Evolutionary conservation across 2,888 invertebrate species (phyloP), one percentile per base, ranked within the genome.

Genomic region (Morpho helenor): DNA sequence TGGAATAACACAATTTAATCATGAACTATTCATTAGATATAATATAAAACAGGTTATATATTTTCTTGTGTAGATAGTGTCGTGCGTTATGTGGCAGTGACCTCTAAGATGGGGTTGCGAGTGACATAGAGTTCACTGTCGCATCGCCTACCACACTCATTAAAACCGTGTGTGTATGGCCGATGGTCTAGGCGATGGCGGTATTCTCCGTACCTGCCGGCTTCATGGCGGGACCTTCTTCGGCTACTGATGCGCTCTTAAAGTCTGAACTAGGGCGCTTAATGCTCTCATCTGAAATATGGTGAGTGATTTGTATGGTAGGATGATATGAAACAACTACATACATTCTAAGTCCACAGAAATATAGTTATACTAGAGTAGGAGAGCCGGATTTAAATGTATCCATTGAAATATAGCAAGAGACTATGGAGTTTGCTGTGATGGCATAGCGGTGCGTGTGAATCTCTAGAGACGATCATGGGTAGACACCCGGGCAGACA

Each of bases 181-280:
- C 83, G 84, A 81, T 84, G 84, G 74, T 76, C 82, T 87, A 87
- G 85, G 87, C 87, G 78, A 77, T 81, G 79, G 84, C 82, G 70
- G 78, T 76, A 78, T 72, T 74, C 80, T 84, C 82, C 87, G 84
- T 87, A 87, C 89, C 90, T 90, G 82, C 82, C 75, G 78, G 80
- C 86, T 84, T 86, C 82, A 77, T 78, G 75, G 73, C 69, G 77
- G 77, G 75, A 67, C 76, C 79, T 70, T 88, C 91, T 73, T 90
- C 91, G 71, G 84, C 87, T 79, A 88, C 82, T 75, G 88, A 90
- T 71, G 82, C 80, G 75, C 94, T 94, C 88, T 96, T 96, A 78
- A 96, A 94, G 92, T 96, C 96, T 91, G 96, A 96, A 91, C 96
- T 96, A 81, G 96, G 96, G 89, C 96, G 94, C 86, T 95, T 95